Conservation (phyloP, 2,797 vertebrate species). For the Philypnodon macrostomus region DNA sequence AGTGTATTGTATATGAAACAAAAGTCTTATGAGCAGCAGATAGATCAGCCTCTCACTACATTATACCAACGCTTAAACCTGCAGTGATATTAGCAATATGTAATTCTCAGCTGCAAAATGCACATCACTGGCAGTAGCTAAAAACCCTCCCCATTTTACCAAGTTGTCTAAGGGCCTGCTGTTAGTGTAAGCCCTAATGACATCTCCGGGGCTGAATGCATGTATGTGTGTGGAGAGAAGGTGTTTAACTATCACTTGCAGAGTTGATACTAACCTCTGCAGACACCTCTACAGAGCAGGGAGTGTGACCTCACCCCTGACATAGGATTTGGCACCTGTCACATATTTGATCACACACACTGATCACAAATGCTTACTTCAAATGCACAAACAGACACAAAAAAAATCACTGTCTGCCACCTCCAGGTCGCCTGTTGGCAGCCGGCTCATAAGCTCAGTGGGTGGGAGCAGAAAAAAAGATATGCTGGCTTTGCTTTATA, state of each 20-base stretch:
- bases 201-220: constrained; percentile 72
- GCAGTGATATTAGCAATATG: constrained; percentile 44
- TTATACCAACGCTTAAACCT: constrained; percentile 8
- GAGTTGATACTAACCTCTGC: constrained; percentile 84
- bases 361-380: constrained; percentile 23
- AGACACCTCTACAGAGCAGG: constrained; percentile 76
- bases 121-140: constrained; percentile 82
- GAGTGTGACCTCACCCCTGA: constrained; percentile 75
- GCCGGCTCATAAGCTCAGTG: constrained; percentile 46
- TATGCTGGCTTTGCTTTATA: constrained; percentile 43
- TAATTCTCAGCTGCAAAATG: constrained; percentile 80
- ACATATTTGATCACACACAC: constrained; percentile 47
- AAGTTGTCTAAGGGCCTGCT: constrained; percentile 79
- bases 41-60: background rate
- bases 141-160: constrained; percentile 71
- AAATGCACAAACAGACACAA: constrained; percentile 17
- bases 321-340: constrained; percentile 64
- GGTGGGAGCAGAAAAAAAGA: constrained; percentile 46
- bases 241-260: constrained; percentile 84
- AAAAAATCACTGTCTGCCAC: constrained; percentile 54
- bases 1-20: no score
- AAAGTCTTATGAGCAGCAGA: background rate
- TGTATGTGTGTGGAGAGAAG: constrained; percentile 47
- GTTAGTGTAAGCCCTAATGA: constrained; percentile 86
- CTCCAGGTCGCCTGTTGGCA: constrained; percentile 55